phyloP scores from a whole-genome alignment of 2,113 vertebrate genomes.

The Chroicocephalus ridibundus region DNA sequence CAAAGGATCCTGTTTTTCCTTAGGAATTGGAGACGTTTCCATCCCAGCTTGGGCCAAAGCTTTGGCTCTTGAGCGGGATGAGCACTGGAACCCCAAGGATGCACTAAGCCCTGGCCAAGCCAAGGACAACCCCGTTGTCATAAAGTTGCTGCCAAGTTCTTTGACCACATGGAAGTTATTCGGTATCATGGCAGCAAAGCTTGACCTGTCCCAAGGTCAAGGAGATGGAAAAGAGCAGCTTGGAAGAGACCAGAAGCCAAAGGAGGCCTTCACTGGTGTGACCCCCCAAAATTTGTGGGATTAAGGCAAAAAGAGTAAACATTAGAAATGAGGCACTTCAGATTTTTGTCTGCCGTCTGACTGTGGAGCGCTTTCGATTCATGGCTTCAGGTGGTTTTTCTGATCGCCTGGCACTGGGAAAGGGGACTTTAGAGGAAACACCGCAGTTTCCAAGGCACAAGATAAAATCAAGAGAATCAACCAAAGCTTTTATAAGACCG shows the following conservation, averaged over 20 bases:
- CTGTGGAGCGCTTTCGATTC: background rate
- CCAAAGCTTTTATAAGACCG: background rate
- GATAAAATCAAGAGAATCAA: background rate
- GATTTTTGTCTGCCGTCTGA: background rate
- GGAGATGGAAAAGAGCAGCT: background rate
- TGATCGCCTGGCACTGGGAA: background rate
- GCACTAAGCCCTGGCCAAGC: background rate
- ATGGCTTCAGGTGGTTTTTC: background rate
- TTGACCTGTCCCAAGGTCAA: background rate
- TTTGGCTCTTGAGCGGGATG: background rate
- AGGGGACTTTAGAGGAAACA: background rate
- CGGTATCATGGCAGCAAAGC: background rate
- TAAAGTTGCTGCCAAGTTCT: background rate
- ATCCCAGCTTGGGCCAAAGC: background rate
- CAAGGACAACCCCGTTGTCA: background rate
- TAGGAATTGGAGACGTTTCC: background rate
- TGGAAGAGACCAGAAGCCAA: background rate
- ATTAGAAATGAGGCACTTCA: background rate
- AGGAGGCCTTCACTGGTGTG: background rate
- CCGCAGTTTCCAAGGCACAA: background rate
- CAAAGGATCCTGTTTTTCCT: background rate
- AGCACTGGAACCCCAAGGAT: background rate
- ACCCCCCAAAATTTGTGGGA: background rate
- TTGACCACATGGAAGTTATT: background rate
- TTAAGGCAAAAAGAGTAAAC: background rate